These are phyloP conservation scores for Pinctada fucata DNA, from an alignment of 2,888 invertebrate genomes.

Conservation along the genomic window DNA sequence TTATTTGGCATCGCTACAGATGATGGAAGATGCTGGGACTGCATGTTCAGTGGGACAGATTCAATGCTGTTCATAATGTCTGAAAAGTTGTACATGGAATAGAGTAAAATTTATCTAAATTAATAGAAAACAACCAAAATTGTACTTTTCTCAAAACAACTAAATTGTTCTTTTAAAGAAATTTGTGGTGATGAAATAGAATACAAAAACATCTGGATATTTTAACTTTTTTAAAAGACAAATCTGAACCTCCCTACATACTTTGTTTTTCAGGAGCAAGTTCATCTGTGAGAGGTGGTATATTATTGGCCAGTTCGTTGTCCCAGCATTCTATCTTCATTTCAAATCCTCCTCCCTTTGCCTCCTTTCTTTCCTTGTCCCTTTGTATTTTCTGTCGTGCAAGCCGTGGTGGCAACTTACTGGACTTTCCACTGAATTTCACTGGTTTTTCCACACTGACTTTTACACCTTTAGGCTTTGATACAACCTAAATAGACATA, in stretches of 20 bases:
- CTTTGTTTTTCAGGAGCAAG: background rate
- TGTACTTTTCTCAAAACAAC: too few relatives aligned
- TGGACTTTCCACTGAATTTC: conserved; percentile 75
- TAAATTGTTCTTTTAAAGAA: too few relatives aligned
- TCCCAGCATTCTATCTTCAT: conserved; percentile 76
- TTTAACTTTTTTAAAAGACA: too few relatives aligned
- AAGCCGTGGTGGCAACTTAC: conserved; percentile 86
- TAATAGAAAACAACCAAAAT: too few relatives aligned
- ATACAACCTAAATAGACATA: conserved; percentile 59
- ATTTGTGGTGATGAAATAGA: too few relatives aligned
- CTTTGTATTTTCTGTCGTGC: conserved; percentile 85
- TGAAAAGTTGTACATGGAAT: too few relatives aligned
- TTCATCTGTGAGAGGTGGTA: conserved; percentile 54
- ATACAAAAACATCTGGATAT: too few relatives aligned
- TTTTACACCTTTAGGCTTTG: conserved; percentile 66
- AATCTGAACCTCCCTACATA: background rate
- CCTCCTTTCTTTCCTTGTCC: conserved; percentile 73
- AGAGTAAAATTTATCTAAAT: too few relatives aligned
- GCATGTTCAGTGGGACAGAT: too few relatives aligned
- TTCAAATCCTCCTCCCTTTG: conserved; percentile 41
- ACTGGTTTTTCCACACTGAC: conserved; percentile 54
- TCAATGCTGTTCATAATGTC: too few relatives aligned
- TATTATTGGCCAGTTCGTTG: conserved; percentile 75
- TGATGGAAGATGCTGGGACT: conserved; percentile 9
- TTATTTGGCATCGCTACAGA: too few relatives aligned